Evolutionary conservation across 1,140 invertebrate genomes (phyloP).

Genomic region (Aplysia californica): DNA sequence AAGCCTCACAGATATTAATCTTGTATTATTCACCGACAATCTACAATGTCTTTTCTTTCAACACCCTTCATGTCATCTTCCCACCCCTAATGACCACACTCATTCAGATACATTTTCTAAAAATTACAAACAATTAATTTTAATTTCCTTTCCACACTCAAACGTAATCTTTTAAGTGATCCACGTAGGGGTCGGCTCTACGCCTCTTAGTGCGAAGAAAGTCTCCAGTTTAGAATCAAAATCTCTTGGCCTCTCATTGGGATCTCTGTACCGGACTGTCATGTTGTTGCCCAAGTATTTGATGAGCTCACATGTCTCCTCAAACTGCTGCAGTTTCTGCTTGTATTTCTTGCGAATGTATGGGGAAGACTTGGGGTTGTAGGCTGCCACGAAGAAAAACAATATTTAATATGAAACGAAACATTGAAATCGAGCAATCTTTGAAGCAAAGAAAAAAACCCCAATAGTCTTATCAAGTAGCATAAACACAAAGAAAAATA

Average conservation of each 20-base stretch:
- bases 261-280: slow-evolving; percentile 64
- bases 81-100: not conserved
- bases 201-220: slow-evolving; percentile 62
- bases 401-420: too few relatives aligned
- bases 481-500: too few relatives aligned
- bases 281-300: slow-evolving; percentile 66
- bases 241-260: slow-evolving; percentile 58
- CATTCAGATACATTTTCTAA: not conserved
- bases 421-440: too few relatives aligned
- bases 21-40: too few relatives aligned
- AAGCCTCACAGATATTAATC: too few relatives aligned
- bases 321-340: slow-evolving; percentile 66
- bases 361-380: slow-evolving; percentile 67
- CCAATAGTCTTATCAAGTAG: too few relatives aligned
- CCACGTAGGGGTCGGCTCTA: slow-evolving; percentile 60
- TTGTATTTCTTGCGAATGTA: slow-evolving; percentile 67
- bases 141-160: not conserved
- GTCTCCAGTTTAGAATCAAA: slow-evolving; percentile 66
- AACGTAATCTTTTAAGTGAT: slow-evolving; percentile 35
- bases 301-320: slow-evolving; percentile 67
- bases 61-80: not conserved
- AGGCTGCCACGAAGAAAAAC: too few relatives aligned
- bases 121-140: not conserved
- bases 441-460: too few relatives aligned
- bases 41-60: not conserved